Percentiles rank a stretch among this genome's conserved stretches.
These are phyloP conservation scores for Sciurus niger DNA, from an alignment of 2,113 vertebrate genomes.

Conservation along the genomic window DNA sequence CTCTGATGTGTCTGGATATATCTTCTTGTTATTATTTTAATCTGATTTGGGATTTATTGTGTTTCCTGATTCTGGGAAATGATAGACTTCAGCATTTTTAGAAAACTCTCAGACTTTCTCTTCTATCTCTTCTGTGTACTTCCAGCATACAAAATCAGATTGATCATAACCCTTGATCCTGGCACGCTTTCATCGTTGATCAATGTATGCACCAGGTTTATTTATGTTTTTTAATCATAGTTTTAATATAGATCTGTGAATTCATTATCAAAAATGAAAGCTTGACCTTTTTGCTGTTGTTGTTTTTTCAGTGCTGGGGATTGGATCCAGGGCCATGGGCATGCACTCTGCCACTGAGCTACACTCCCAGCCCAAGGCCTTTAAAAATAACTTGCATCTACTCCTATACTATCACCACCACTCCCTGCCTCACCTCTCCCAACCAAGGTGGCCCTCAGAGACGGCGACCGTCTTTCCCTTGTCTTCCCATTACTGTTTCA, in stretches of 20 bases:
- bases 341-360: too few species aligned
- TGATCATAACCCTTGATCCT: neutral
- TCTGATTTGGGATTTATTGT: neutral
- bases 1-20: neutral
- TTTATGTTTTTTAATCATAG: neutral
- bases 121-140: neutral
- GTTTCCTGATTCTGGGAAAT: neutral
- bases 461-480: neutral
- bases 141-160: neutral
- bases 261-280: slow-evolving; percentile 19
- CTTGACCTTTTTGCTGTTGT: neutral
- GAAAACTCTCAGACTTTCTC: neutral
- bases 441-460: neutral
- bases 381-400: neutral
- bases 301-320: neutral
- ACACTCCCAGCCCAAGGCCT: too few species aligned
- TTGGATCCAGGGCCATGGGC: too few species aligned
- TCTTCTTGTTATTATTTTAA: neutral
- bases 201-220: neutral
- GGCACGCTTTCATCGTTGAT: neutral
- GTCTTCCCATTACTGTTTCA: neutral
- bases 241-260: neutral
- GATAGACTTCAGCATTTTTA: neutral
- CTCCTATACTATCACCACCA: neutral
- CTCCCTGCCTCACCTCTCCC: neutral